These are phyloP conservation scores for Mimachlamys varia DNA, from an alignment of 2,888 invertebrate genomes.

Conservation along the genomic window DNA sequence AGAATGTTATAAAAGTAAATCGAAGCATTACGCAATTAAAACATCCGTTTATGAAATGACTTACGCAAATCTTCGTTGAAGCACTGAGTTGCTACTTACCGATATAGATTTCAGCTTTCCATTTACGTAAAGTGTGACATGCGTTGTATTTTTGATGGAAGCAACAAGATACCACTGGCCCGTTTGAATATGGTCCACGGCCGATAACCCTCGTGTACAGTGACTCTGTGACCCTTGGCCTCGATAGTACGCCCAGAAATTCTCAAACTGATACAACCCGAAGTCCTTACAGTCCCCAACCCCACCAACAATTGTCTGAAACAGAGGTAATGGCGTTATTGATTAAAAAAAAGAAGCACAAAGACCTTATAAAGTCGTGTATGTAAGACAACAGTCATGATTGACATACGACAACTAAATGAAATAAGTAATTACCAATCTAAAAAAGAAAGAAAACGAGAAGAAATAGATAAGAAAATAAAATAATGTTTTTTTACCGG, in stretches of 20 bases:
- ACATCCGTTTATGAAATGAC: too few species aligned
- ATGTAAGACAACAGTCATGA: too few species aligned
- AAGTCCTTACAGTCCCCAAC: slow-evolving; percentile 65
- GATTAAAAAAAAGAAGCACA: too few species aligned
- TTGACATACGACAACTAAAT: too few species aligned
- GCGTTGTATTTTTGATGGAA: slow-evolving; percentile 63
- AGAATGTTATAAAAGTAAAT: too few species aligned
- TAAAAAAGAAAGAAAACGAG: too few species aligned
- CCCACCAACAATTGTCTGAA: slow-evolving; percentile 67
- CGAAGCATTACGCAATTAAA: too few species aligned
- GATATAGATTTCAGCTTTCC: slow-evolving; percentile 55
- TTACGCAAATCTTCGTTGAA: too few species aligned
- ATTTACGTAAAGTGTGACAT: slow-evolving; percentile 60
- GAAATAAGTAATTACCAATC: too few species aligned
- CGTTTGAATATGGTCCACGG: slow-evolving; percentile 51
- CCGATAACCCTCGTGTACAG: slow-evolving; percentile 62
- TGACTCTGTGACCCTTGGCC: slow-evolving; percentile 54
- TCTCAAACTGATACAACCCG: slow-evolving; percentile 63
- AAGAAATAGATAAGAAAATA: too few species aligned
- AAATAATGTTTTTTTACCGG: too few species aligned
- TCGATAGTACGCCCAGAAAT: slow-evolving; percentile 64
- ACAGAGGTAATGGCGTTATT: neutral
- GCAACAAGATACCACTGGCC: slow-evolving; percentile 70
- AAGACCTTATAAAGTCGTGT: too few species aligned
- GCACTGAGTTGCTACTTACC: slow-evolving; percentile 49